phyloP scores from a whole-genome alignment of 2,113 vertebrate genomes.

The Caracal caracal region DNA sequence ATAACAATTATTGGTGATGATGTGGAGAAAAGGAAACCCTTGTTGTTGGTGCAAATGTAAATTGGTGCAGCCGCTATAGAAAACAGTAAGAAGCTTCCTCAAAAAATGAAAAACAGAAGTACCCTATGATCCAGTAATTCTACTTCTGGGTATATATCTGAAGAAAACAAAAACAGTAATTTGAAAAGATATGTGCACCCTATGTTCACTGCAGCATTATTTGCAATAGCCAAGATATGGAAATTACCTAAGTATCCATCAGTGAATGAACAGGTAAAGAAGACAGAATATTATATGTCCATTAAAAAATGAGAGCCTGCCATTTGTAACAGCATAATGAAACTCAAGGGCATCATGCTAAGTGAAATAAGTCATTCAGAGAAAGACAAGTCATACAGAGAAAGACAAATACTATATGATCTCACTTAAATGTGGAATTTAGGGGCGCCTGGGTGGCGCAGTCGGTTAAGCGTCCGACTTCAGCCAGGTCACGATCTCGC shows the following conservation, averaged over 20 bases:
- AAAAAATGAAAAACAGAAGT: neutral
- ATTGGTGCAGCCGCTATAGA: neutral
- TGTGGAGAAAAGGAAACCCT: neutral
- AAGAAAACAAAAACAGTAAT: neutral
- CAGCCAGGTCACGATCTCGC: too few species aligned
- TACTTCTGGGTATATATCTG: neutral
- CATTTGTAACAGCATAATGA: neutral
- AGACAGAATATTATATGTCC: neutral
- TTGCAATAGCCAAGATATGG: neutral
- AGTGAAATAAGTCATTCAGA: neutral
- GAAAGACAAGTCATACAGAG: neutral
- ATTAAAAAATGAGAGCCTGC: neutral
- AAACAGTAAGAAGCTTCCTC: neutral
- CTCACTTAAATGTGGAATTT: neutral
- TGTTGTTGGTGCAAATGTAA: neutral
- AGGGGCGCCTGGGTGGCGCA: too few species aligned
- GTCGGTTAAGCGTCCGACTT: too few species aligned
- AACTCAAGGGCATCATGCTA: neutral
- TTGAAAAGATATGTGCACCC: neutral
- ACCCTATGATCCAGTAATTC: neutral
- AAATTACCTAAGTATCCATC: neutral
- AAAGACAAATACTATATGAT: neutral
- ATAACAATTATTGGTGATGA: neutral
- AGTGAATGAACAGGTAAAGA: neutral
- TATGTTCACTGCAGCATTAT: neutral